Percentiles rank a stretch among this genome's conserved stretches.
Evolutionary conservation across 1,140 invertebrate species (phyloP).

Genomic region (Drosophila arawakana): DNA sequence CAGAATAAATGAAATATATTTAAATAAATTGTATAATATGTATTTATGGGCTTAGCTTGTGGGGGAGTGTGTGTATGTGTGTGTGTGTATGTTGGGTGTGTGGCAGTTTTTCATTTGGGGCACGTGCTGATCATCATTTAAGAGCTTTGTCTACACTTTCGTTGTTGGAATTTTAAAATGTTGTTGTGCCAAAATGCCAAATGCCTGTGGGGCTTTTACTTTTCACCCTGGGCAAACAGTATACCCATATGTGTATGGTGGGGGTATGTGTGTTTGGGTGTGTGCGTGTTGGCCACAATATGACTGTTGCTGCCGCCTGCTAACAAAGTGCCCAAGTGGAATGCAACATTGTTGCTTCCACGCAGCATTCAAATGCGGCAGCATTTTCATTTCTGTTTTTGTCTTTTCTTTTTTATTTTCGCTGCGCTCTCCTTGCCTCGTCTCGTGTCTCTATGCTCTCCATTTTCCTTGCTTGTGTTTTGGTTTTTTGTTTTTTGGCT

Average conservation of each 20-base stretch:
- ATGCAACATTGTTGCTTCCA: constrained; percentile 81
- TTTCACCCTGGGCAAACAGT: constrained; percentile 33
- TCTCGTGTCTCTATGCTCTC: not conserved
- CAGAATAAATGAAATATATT: constrained; percentile 17
- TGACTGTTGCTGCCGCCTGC: constrained; percentile 51
- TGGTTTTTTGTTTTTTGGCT: constrained; percentile 46
- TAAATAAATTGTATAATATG: constrained; percentile 10
- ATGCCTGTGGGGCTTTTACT: constrained; percentile 51
- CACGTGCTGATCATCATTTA: constrained; percentile 78
- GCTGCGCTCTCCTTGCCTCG: not conserved
- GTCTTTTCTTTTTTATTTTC: not conserved
- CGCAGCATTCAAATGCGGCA: constrained; percentile 79
- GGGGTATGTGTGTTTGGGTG: constrained; percentile 7
- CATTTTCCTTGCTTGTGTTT: constrained; percentile 49
- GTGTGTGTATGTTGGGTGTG: constrained; percentile 18
- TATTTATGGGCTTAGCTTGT: constrained; percentile 9
- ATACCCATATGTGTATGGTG: not conserved
- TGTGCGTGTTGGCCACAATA: constrained; percentile 40
- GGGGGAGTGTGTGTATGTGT: constrained; percentile 2
- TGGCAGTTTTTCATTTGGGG: constrained; percentile 56
- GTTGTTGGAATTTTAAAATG: constrained; percentile 76
- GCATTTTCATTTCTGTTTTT: constrained; percentile 64
- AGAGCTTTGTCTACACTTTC: constrained; percentile 76
- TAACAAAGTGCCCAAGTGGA: constrained; percentile 82
- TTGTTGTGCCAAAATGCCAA: constrained; percentile 28